These are phyloP conservation scores for Aquatica leii DNA, from an alignment of 2,888 invertebrate genomes.

Conservation along the genomic window DNA sequence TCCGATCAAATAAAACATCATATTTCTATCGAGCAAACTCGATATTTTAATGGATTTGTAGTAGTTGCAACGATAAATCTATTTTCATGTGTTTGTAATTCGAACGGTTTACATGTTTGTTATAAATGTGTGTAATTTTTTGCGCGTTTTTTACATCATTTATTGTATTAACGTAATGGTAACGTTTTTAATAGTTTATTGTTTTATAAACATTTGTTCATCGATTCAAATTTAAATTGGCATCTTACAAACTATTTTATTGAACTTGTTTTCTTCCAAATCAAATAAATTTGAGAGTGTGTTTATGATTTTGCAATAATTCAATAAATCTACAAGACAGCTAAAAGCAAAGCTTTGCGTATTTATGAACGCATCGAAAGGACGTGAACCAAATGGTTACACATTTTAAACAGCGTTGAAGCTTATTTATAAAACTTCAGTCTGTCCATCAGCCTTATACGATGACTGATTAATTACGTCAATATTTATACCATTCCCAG, in stretches of 20 bases:
- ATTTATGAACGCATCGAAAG: conserved; percentile 47
- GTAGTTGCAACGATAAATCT: too few species aligned
- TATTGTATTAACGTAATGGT: too few species aligned
- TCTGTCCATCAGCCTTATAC: conserved; percentile 49
- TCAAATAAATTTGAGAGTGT: conserved; percentile 32
- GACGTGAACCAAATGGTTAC: conserved; percentile 46
- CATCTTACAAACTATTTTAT: conserved; percentile 15
- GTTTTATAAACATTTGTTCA: conserved; percentile 13
- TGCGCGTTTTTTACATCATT: not conserved
- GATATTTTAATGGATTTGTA: too few species aligned
- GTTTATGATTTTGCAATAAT: conserved; percentile 44
- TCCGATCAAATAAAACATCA: too few species aligned
- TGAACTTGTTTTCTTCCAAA: conserved; percentile 18
- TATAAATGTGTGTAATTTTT: not conserved
- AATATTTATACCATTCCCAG: conserved; percentile 57
- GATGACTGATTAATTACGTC: conserved; percentile 59
- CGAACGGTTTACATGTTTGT: too few species aligned
- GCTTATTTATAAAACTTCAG: conserved; percentile 48
- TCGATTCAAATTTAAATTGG: conserved; percentile 17
- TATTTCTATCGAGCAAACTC: too few species aligned
- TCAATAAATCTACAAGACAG: conserved; percentile 43
- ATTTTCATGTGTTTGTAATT: too few species aligned
- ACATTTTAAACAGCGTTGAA: conserved; percentile 34
- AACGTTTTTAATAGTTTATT: not conserved
- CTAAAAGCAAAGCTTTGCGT: conserved; percentile 37